These are phyloP conservation scores for Cheilosia scutellata DNA, from an alignment of 2,888 invertebrate species.

Conservation along the genomic window DNA sequence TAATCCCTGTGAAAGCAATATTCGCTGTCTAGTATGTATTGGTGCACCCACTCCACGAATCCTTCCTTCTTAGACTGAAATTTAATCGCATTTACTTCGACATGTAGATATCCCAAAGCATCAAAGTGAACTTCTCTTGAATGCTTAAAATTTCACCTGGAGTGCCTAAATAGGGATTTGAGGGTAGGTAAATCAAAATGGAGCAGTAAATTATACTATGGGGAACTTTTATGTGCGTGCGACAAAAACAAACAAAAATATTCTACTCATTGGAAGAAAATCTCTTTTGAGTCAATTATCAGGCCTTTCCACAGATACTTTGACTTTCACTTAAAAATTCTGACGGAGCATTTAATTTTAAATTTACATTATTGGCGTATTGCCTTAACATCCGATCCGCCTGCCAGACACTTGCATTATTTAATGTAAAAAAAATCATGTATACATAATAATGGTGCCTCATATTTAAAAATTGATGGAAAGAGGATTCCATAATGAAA, in stretches of 20 bases:
- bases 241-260: slow-evolving; percentile 7
- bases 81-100: slow-evolving; percentile 57
- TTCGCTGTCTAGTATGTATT: not conserved
- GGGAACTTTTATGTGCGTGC: slow-evolving; percentile 25
- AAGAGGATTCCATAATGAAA: not conserved
- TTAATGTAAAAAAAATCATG: not conserved
- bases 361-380: slow-evolving; percentile 50
- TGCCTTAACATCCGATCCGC: slow-evolving; percentile 20
- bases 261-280: slow-evolving; percentile 5
- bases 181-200: slow-evolving; percentile 60
- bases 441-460: not conserved
- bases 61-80: slow-evolving; percentile 52
- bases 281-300: slow-evolving; percentile 32
- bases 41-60: slow-evolving; percentile 10
- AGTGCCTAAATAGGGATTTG: slow-evolving; percentile 62
- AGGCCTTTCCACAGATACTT: slow-evolving; percentile 1
- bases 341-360: slow-evolving; percentile 37
- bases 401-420: too few species aligned
- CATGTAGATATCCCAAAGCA: slow-evolving; percentile 36
- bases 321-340: slow-evolving; percentile 8
- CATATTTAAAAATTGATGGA: not conserved
- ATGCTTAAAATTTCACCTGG: slow-evolving; percentile 67
- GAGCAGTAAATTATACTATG: slow-evolving; percentile 62
- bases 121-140: slow-evolving; percentile 55
- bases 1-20: slow-evolving; percentile 3